These are phyloP conservation scores for Selenia dentaria DNA, from an alignment of 2,888 invertebrate genomes.

Conservation along the genomic window DNA sequence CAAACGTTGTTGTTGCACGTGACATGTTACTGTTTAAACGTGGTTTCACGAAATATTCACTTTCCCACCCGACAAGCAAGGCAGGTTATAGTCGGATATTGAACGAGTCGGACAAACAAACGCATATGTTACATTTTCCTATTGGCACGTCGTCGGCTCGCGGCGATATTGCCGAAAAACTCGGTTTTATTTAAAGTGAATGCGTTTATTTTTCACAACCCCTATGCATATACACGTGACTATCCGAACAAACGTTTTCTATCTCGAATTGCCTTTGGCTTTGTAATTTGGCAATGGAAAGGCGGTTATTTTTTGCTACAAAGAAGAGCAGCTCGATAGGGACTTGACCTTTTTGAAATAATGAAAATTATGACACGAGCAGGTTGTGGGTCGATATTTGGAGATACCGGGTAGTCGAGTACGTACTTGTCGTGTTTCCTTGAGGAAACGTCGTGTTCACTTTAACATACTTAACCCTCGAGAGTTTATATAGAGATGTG, in stretches of 20 bases:
- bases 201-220: conserved; percentile 23
- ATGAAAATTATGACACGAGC: conserved; percentile 33
- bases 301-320: conserved; percentile 20
- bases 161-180: conserved; percentile 28
- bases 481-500: too few species aligned
- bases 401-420: conserved; percentile 8
- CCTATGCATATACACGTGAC: conserved; percentile 3
- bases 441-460: background rate
- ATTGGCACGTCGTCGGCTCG: conserved; percentile 29
- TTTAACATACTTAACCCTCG: background rate
- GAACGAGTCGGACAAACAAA: conserved; percentile 29
- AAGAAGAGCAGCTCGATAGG: conserved; percentile 29
- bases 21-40: background rate
- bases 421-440: conserved; percentile 18
- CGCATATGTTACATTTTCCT: conserved; percentile 26
- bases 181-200: conserved; percentile 33
- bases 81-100: conserved; percentile 20
- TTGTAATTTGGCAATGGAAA: conserved; percentile 17
- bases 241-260: conserved; percentile 30
- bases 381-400: conserved; percentile 28
- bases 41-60: background rate
- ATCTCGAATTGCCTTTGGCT: conserved; percentile 24
- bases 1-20: background rate
- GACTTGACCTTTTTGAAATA: conserved; percentile 47
- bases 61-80: conserved; percentile 4